Evolutionary conservation across 2,888 invertebrate genomes (phyloP), one percentile per base, ranked within the genome.

Genomic region (Hermodice carunculata): DNA sequence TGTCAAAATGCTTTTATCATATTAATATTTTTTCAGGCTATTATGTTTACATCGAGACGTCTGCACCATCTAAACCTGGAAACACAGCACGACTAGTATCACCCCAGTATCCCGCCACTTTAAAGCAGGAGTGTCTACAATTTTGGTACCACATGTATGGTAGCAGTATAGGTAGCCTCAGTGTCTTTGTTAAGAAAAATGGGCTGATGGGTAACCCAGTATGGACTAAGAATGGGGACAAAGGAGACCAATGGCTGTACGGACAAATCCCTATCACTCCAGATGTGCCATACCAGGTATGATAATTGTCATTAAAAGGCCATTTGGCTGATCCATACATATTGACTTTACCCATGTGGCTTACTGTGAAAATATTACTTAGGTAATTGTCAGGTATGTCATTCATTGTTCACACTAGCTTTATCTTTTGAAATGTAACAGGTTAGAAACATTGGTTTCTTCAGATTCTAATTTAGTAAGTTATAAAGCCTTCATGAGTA

Each of bases 21-120:
- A 6, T 53, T 34, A 14, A 52, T 22, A 3, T 29, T 48, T 48
- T 74, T 65, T 5, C 68, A 78, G 81, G 81, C 2, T 74, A 77
- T 8, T 90, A 89, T 74, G 87, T 89, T 2, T 90, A 85, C 78
- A 89, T 90, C 46, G 89, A 90, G 76, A 88, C 89, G 1, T 82
- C 88, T 2, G 89, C 87, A 71, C 89, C 89, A 0, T 82, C 89
- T 44, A 76, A 88, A 65, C 88, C 89, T 1, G 90, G 90, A 0
- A 89, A 89, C 73, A 84, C 83, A 52, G 90, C 90, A 0, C 82
- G 88, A 66, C 83, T 90, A 2, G 28, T 76, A 17, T 79, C 79
- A 3, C 76, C 76, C 3, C 69, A 73, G 24, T 54, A 78, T 59
- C 64, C 63, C 26, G 66, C 77, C 6, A 78, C 78, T 58, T 22